Base-by-base conservation (phyloP, 2,888 invertebrate genomes). In the Netelia fuscicornis region DNA sequence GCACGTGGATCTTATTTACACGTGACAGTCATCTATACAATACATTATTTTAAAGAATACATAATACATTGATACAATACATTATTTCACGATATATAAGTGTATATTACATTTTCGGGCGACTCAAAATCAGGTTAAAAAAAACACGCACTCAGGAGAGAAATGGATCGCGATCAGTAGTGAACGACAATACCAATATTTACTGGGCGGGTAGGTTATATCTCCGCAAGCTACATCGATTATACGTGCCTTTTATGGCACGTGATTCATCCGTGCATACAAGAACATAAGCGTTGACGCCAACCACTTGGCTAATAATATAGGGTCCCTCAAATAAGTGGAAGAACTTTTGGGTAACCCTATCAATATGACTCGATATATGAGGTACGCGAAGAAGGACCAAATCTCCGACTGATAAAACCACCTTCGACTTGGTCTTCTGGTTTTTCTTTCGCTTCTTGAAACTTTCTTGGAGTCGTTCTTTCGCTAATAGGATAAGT, bases 201-300 rank as follows among this genome's bases (percentile, higher is more conserved):
- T 23, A 23, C 52, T 13, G 52, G 20, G 20, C 65, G 44, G 52
- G 23, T 48, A 42, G 70, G 48, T 79, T 68, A 67, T 80, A 80
- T 52, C 37, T 75, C 11, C 75, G 11, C 11, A 81, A 9, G 42
- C 68, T 75, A 10, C 42, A 17, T n/a, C 77, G 52, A 20, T 83
- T 83, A 13, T 83, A 83, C 0, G 77, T 83, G 1, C 77, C 71
- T 23, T 83, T 83, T 1, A 81, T 25, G 20, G n/a, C 17, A 20
- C 25, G 0, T 1, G 54, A n/a, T 58, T 71, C 42, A 25, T 77
- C 56, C 6, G 48, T 13, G 13, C 68, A 1, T 1, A 48, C 23
- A 0, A 81, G 58, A 54, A 81, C 74, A 76, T 54, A 76, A 13
- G 76, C 76, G 37, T 76, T 82, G 1, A 20, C 8, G 1, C 76